phyloP scores from a whole-genome alignment of 2,113 vertebrate species.

The Notechis scutatus region DNA sequence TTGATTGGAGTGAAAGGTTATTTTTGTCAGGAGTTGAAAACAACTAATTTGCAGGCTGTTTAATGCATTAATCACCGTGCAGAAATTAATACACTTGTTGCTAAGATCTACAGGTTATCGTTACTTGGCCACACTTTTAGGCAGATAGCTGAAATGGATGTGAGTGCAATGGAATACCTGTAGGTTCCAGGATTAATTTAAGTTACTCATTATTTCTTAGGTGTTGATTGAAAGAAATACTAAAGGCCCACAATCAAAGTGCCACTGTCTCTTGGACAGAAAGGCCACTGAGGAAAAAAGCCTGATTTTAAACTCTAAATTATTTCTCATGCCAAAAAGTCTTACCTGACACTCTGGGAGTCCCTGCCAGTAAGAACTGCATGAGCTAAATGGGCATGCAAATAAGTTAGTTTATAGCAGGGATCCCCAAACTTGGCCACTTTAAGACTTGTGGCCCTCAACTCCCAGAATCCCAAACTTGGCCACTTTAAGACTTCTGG shows the following conservation, averaged over 20 bases:
- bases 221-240: background rate
- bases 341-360: too few species aligned
- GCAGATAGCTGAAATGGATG: background rate
- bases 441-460: too few species aligned
- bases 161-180: background rate
- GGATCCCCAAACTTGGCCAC: too few species aligned
- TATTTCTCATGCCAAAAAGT: background rate
- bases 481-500: too few species aligned
- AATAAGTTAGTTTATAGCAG: background rate
- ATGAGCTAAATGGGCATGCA: background rate
- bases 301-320: background rate
- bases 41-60: background rate
- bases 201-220: background rate
- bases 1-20: background rate
- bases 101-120: background rate
- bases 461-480: too few species aligned
- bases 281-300: background rate
- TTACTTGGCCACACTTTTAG: background rate
- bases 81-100: background rate
- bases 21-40: background rate
- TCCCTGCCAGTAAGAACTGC: background rate
- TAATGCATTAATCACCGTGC: background rate
- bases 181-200: background rate
- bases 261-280: background rate
- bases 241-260: background rate